Evolutionary conservation across 2,113 vertebrate species (phyloP).

Genomic region (Numenius arquata): DNA sequence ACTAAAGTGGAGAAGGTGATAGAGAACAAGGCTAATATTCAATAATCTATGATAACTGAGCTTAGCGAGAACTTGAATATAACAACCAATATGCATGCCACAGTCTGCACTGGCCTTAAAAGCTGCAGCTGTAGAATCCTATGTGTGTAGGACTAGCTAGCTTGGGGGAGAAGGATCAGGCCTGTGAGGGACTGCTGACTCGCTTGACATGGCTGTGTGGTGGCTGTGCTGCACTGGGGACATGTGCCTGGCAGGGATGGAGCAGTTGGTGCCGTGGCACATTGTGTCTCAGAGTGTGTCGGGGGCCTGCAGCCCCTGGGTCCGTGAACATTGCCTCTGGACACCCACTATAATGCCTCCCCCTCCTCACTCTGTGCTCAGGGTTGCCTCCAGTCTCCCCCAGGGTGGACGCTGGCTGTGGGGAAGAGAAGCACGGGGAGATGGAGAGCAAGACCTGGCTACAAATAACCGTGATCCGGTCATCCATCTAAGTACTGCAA

Average conservation of each 20-base stretch:
- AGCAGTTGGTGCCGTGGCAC: accelerated
- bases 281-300: accelerated
- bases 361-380: neutral
- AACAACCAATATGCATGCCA: neutral
- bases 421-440: neutral
- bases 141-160: neutral
- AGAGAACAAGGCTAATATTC: neutral
- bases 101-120: neutral
- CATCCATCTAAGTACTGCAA: neutral
- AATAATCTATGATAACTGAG: neutral
- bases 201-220: neutral
- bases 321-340: neutral
- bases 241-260: neutral
- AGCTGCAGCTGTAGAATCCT: neutral
- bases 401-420: neutral
- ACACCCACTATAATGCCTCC: neutral
- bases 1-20: neutral
- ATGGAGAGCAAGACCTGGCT: neutral
- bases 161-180: neutral
- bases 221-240: neutral
- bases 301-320: accelerated
- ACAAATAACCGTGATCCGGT: neutral
- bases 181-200: neutral
- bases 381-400: neutral
- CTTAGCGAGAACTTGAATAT: neutral